Base-by-base conservation (phyloP, 1,140 invertebrate genomes). In the Agraylea sexmaculata region DNA sequence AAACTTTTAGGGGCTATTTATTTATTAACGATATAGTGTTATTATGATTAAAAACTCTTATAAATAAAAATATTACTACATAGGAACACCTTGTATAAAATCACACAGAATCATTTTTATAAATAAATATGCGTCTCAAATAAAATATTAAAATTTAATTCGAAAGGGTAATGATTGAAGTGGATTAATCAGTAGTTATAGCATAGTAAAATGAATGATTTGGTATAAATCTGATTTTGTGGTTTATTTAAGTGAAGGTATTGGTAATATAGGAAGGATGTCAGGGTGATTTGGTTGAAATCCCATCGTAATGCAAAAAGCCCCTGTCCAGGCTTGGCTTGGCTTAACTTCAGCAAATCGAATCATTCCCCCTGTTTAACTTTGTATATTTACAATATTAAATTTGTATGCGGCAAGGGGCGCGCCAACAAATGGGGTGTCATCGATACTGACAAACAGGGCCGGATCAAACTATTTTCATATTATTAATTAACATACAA, bases 311-410 rank as follows among this genome's bases (percentile, higher is more conserved):
- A 49, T 45, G 43, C 40, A 49, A 49, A 45, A 49, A 49, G 45
- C 47, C 46, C 47, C 43, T 43, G 42, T 40, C 39, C 39, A 8
- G 16, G 17, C 28, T 12, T 37, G 19, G 30, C 19, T 15, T 10
- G 10, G 6, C 27, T 13, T 22, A 16, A 12, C 37, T 37, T 37
- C 37, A 31, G 17, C 37, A 46, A 50, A 50, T 50, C 44, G 45
- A 50, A 50, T 50, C 46, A 50, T 46, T 46, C 45, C 36, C 47
- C 47, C 44, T 50, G 43, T 50, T 50, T 46, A 50, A 50, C 47
- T 46, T 46, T 50, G 44, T 50, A 43, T 50, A 50, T 50, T 46
- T 50, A 50, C 47, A 50, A 50, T 50, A 50, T 50, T 50, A 50
- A 50, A 50, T 50, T 50, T 46, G 47, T 40, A 42, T 23, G 38